Conservation (phyloP, 2,888 invertebrate species). For the Ormyrus thymus region DNA sequence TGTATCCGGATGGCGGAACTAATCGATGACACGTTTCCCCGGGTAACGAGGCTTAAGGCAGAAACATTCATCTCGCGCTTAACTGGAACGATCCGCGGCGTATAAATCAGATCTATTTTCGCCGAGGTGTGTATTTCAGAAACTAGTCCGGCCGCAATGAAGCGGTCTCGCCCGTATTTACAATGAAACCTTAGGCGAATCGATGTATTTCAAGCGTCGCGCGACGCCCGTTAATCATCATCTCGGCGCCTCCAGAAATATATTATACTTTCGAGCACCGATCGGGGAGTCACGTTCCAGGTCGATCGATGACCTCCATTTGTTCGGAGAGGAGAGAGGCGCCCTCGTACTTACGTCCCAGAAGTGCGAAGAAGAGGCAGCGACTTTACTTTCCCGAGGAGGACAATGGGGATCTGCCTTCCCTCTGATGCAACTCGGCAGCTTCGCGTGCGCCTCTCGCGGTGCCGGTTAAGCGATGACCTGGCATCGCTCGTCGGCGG, state of each 20-base stretch:
- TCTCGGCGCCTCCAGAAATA: too few species aligned
- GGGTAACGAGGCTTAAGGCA: too few species aligned
- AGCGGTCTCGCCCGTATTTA: not conserved
- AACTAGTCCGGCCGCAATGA: not conserved
- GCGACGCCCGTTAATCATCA: too few species aligned
- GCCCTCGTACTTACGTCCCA: not conserved
- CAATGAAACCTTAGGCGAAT: not conserved
- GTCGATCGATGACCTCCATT: constrained; percentile 43
- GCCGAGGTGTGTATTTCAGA: not conserved
- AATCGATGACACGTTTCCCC: too few species aligned
- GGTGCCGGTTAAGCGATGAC: constrained; percentile 13
- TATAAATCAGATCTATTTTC: too few species aligned
- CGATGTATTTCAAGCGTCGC: not conserved
- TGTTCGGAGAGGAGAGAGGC: not conserved
- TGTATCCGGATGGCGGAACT: too few species aligned
- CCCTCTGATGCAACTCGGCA: not conserved
- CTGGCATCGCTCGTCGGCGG: constrained; percentile 13
- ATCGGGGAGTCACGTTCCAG: constrained; percentile 22
- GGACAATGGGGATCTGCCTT: constrained; percentile 32
- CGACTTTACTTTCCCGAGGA: not conserved
- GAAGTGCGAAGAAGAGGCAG: not conserved
- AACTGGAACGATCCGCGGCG: too few species aligned
- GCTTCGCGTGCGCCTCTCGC: too few species aligned
- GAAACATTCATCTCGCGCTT: too few species aligned
- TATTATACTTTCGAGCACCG: not conserved